Conservation (phyloP, 30 jellyfish, hydroid and myxozoan species). For the Chrysaora quinquecirrha region DNA sequence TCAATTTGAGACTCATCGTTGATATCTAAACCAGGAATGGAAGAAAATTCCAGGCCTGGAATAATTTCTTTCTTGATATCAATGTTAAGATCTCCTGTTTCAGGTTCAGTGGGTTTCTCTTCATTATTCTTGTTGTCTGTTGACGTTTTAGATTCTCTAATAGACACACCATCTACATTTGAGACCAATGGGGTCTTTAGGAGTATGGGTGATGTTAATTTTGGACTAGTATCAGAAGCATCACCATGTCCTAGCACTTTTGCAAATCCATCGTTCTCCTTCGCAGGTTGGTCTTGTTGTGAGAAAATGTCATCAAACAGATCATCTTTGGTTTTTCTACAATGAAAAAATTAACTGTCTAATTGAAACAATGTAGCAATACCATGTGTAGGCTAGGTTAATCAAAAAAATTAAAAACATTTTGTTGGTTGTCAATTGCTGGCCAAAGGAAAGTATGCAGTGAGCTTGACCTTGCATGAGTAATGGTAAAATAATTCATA, state of each 20-base stretch:
- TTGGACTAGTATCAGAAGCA: slow-evolving; percentile 40
- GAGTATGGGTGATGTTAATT: not conserved
- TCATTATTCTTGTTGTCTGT: slow-evolving; percentile 16
- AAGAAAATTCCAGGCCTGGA: slow-evolving; percentile 48
- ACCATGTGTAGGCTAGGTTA: no score
- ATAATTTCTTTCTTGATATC: no score
- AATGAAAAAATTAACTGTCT: no score
- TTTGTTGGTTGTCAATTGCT: no score
- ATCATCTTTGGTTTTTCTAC: slow-evolving; percentile 76
- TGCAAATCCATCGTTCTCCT: slow-evolving; percentile 57
- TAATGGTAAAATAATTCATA: no score
- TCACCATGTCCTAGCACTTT: slow-evolving; percentile 43
- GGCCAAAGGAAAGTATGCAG: no score
- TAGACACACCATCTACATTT: no score
- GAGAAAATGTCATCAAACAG: slow-evolving; percentile 79
- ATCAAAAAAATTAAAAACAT: no score
- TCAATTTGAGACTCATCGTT: slow-evolving; percentile 14
- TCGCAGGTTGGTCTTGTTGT: slow-evolving; percentile 59
- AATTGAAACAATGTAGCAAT: no score
- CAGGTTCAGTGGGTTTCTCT: not conserved
- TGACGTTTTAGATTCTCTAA: not conserved
- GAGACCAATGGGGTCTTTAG: no score
- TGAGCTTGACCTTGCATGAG: no score
- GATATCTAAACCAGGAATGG: slow-evolving; percentile 46
- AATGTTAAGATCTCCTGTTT: not conserved